Percentiles rank a stretch among this genome's conserved stretches.
These are phyloP conservation scores for Pogona vitticeps DNA, from an alignment of 2,113 vertebrate species.

Conservation along the genomic window DNA sequence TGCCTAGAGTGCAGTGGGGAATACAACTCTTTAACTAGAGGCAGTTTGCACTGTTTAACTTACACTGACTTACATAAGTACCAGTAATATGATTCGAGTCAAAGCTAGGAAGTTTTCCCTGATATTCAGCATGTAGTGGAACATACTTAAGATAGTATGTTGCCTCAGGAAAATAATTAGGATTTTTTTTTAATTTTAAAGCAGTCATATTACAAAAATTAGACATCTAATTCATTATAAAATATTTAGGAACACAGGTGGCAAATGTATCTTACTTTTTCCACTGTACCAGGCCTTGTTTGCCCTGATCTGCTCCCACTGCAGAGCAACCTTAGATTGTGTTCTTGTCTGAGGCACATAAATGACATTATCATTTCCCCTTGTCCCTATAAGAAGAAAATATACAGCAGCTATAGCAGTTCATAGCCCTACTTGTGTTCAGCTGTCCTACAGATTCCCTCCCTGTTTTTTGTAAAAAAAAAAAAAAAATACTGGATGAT, in stretches of 20 bases:
- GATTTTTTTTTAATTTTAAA: neutral
- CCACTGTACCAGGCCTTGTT: conserved; percentile 57
- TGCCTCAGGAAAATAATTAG: neutral
- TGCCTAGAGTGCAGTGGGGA: too few species aligned
- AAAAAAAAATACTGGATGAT: conserved; percentile 44
- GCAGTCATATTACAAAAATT: conserved; percentile 24
- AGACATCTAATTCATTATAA: conserved; percentile 30
- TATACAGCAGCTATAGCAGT: conserved; percentile 49
- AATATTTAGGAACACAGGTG: conserved; percentile 53
- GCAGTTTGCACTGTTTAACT: too few species aligned
- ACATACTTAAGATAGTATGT: neutral
- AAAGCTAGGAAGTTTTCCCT: too few species aligned
- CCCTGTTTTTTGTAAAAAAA: neutral
- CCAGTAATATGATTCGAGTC: too few species aligned
- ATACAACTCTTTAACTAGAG: too few species aligned
- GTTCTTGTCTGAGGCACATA: conserved; percentile 49
- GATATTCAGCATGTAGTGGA: too few species aligned
- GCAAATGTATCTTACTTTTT: conserved; percentile 52
- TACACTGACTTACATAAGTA: too few species aligned
- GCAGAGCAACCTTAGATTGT: conserved; percentile 45
- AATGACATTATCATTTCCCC: conserved; percentile 57
- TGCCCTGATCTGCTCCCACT: conserved; percentile 46
- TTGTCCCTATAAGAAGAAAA: conserved; percentile 66
- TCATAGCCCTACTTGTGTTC: neutral
- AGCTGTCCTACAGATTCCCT: conserved; percentile 23